Conservation (phyloP, 2,797 vertebrate species). For the Muscicapa striata region DNA sequence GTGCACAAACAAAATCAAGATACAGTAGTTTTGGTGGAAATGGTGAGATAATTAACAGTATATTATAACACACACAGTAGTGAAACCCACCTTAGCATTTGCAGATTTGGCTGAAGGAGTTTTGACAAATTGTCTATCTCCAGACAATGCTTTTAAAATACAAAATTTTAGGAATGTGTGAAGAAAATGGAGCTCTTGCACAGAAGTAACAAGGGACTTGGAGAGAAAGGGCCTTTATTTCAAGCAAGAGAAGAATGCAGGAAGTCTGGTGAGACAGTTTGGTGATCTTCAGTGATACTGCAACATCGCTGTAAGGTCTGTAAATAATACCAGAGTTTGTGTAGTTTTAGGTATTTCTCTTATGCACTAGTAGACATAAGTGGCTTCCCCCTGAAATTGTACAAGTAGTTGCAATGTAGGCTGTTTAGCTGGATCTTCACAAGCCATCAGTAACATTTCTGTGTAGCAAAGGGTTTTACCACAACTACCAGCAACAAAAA, state of each 20-base stretch:
- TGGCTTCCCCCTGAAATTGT: background rate
- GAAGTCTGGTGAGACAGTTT: background rate
- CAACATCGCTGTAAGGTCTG: background rate
- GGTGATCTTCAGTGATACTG: background rate
- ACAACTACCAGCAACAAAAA: background rate
- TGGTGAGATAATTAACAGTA: background rate
- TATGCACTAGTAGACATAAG: background rate
- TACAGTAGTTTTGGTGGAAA: background rate
- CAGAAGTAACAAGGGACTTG: background rate
- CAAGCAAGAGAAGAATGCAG: background rate
- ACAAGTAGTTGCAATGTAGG: background rate
- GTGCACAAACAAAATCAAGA: background rate
- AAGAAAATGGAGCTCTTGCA: background rate
- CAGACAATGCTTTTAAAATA: background rate
- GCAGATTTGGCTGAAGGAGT: background rate
- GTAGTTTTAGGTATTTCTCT: background rate
- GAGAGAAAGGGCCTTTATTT: background rate
- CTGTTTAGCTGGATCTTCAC: background rate
- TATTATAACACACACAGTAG: background rate
- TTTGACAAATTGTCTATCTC: background rate
- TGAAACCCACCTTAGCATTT: background rate
- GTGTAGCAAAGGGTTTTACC: background rate
- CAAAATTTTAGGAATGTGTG: rapidly evolving
- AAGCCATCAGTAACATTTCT: background rate
- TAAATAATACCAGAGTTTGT: background rate